Evolutionary conservation across 2,888 invertebrate genomes (phyloP).

Genomic region (Limnephilus rhombicus): DNA sequence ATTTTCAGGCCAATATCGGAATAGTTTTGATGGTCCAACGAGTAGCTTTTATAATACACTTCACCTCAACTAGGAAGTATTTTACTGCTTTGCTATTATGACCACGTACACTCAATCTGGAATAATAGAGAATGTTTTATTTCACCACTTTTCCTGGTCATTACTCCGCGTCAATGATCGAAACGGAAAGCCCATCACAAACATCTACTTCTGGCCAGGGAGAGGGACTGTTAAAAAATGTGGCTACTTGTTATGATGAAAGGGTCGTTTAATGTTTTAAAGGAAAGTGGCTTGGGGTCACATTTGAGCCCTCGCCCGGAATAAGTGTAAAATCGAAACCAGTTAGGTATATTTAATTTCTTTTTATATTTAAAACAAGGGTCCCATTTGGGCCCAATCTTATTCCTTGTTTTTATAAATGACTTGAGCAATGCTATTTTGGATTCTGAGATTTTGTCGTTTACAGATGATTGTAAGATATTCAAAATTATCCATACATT

Average conservation of each 20-base stretch:
- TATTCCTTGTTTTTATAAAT: no score
- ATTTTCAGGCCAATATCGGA: not conserved
- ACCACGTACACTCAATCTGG: slow-evolving; percentile 7
- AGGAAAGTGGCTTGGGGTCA: not conserved
- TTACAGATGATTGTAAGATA: no score
- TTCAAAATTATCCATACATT: no score
- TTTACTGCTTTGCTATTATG: not conserved
- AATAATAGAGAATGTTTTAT: slow-evolving; percentile 25
- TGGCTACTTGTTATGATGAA: not conserved
- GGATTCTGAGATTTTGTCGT: no score
- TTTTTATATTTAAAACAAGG: no score
- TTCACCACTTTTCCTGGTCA: not conserved
- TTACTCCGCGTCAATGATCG: slow-evolving; percentile 5
- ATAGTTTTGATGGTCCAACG: not conserved
- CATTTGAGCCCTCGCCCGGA: not conserved
- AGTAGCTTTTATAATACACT: not conserved
- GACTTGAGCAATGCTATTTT: no score
- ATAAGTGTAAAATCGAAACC: no score
- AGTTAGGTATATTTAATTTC: no score
- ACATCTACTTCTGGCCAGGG: not conserved
- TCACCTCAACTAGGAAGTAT: not conserved
- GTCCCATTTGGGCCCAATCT: no score
- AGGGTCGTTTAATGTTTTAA: not conserved
- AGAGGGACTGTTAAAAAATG: not conserved
- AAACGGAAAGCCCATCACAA: not conserved